These are phyloP conservation scores for Chaetodon trifasciatus DNA, from an alignment of 2,797 vertebrate genomes.

Conservation along the genomic window DNA sequence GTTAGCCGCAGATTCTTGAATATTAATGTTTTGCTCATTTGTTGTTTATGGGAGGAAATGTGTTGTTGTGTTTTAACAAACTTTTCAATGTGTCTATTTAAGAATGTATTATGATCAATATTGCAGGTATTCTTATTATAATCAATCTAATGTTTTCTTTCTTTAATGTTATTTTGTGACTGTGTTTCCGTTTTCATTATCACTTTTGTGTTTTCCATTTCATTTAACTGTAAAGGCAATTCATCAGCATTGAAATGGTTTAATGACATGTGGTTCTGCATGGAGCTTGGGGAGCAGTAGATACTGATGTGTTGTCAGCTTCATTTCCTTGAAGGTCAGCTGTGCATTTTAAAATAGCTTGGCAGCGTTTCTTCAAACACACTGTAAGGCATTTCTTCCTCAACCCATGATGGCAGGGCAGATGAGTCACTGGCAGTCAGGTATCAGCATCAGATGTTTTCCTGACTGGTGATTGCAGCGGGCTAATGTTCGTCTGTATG, in stretches of 20 bases:
- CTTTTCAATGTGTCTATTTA: slow-evolving; percentile 67
- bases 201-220: slow-evolving; percentile 78
- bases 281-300: slow-evolving; percentile 68
- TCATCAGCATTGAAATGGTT: slow-evolving; percentile 74
- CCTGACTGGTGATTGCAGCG: slow-evolving; percentile 57
- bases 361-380: slow-evolving; percentile 66
- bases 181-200: slow-evolving; percentile 62
- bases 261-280: slow-evolving; percentile 70
- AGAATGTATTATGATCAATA: slow-evolving; percentile 63
- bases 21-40: slow-evolving; percentile 80
- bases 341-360: slow-evolving; percentile 76
- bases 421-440: slow-evolving; percentile 78
- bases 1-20: slow-evolving; percentile 95
- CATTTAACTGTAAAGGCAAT: slow-evolving; percentile 75
- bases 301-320: slow-evolving; percentile 68
- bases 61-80: slow-evolving; percentile 76
- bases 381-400: slow-evolving; percentile 72
- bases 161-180: slow-evolving; percentile 70
- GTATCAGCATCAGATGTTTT: slow-evolving; percentile 70
- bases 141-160: slow-evolving; percentile 68
- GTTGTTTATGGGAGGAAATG: slow-evolving; percentile 81
- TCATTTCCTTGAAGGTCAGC: slow-evolving; percentile 81
- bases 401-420: slow-evolving; percentile 67
- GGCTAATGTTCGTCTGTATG: slow-evolving; percentile 49
- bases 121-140: slow-evolving; percentile 49